Evolutionary conservation across 1,140 invertebrate species (phyloP), one percentile per base, ranked within the genome.

Genomic region (Lepidurus arcticus): DNA sequence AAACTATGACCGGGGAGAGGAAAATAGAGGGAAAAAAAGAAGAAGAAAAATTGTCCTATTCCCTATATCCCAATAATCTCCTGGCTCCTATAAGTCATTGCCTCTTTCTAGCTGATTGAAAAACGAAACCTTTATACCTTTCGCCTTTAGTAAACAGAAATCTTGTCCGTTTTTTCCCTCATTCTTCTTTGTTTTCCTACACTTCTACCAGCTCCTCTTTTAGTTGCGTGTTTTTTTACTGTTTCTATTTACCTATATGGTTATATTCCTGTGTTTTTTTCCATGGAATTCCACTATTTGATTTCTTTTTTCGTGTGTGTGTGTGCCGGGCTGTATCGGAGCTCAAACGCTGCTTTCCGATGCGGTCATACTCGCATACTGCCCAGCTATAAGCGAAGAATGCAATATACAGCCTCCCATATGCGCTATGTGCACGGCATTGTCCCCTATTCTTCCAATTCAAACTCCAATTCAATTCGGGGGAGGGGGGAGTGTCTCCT

Each of bases 391-490:
- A 21, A 65, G 53, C 16, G 13, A 65, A 65, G 53, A 65, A 65
- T 65, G 53, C 53, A 65, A 65, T 65, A 65, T 65, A 10, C 16
- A 65, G 53, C 53, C 0, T 65, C 53, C 53, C 13, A 21, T 65
- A 65, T 65, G 53, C 53, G 16, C 16, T 65, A 21, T 16, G 53
- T 34, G 34, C 34, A 65, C 8, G 53, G 53, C 53, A n/a, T 65
- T 65, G 53, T 65, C 53, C 53, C 21, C 21, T 65, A 65, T 65
- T 65, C 13, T 16, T 65, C 53, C 8, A 21, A 65, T 65, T 65
- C 53, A 65, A 65, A 65, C 53, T 65, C 34, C 53, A 65, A 65
- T 65, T 65, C n/a, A 65, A 65, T 65, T 65, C 53, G 53, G 16
- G 1, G 53, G 53, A 65, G 53, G 53, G 16, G 13, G 53, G 53